Percentiles rank a stretch among this genome's conserved stretches.
phyloP scores from a whole-genome alignment of 1,140 invertebrate genomes.

The Bombus haemorrhoidalis region DNA sequence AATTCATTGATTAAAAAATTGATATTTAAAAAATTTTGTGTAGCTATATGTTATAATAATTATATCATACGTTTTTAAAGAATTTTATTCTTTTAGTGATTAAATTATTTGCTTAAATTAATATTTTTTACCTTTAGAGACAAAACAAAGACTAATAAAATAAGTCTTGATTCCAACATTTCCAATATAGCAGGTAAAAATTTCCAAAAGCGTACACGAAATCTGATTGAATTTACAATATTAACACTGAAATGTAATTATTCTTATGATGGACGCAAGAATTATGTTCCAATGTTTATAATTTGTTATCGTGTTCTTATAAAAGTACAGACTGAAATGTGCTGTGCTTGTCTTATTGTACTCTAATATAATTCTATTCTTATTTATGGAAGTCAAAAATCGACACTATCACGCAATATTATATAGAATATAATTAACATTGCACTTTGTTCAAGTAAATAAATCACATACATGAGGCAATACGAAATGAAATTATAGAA shows the following conservation, averaged over 20 bases:
- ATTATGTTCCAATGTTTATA: conserved; percentile 63
- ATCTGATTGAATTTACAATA: conserved; percentile 67
- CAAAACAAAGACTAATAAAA: conserved; percentile 38
- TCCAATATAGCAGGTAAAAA: conserved; percentile 31
- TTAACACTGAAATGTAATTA: conserved; percentile 63
- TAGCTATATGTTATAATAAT: conserved; percentile 1
- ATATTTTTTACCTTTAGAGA: neutral
- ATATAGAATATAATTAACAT: conserved; percentile 57
- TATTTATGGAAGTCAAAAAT: conserved; percentile 76
- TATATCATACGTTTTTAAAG: conserved; percentile 19
- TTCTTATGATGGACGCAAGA: conserved; percentile 62
- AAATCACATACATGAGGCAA: conserved; percentile 12
- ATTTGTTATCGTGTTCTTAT: conserved; percentile 67
- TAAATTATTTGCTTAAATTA: neutral
- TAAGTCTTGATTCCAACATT: conserved; percentile 27
- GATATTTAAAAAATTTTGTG: conserved; percentile 7
- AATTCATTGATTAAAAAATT: neutral
- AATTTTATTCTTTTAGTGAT: neutral
- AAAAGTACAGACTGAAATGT: conserved; percentile 79
- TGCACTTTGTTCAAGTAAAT: conserved; percentile 41
- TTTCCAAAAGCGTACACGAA: conserved; percentile 67
- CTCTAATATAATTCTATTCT: conserved; percentile 74
- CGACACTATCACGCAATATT: conserved; percentile 69
- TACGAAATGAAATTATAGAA: conserved; percentile 1
- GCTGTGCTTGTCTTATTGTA: conserved; percentile 74